phyloP scores from a whole-genome alignment of 2,113 vertebrate species.

The Platycercus adscitus region DNA sequence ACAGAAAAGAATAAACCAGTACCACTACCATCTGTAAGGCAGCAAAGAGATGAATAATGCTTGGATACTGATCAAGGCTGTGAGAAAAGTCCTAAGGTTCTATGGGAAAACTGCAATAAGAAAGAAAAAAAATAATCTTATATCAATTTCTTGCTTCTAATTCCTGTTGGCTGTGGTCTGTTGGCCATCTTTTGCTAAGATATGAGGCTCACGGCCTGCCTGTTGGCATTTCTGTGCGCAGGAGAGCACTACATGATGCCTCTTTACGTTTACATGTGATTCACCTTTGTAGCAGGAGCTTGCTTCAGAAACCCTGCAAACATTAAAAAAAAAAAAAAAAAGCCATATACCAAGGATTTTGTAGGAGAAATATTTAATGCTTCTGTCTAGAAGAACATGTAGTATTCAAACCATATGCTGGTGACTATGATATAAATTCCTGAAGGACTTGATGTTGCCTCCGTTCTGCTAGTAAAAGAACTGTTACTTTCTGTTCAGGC shows the following conservation, averaged over 20 bases:
- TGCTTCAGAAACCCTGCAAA: background rate
- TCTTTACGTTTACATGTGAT: rapidly evolving
- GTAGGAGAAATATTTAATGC: background rate
- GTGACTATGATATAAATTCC: background rate
- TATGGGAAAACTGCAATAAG: background rate
- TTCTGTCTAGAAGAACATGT: background rate
- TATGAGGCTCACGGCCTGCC: background rate
- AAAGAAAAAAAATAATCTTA: rapidly evolving
- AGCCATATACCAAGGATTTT: background rate
- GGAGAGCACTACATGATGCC: background rate
- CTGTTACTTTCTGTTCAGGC: background rate
- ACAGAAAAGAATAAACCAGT: background rate
- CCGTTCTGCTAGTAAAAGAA: background rate
- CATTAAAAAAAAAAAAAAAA: background rate
- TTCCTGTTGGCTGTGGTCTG: background rate
- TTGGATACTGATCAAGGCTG: background rate
- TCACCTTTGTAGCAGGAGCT: background rate
- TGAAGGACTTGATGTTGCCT: background rate
- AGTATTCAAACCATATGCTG: background rate
- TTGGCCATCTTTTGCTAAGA: background rate
- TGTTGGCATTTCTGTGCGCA: background rate
- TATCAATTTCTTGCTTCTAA: background rate
- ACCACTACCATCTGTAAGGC: background rate
- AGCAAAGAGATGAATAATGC: background rate
- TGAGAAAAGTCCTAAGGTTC: background rate